Base-by-base conservation (phyloP, 2,113 vertebrate genomes). In the Gobius niger region DNA sequence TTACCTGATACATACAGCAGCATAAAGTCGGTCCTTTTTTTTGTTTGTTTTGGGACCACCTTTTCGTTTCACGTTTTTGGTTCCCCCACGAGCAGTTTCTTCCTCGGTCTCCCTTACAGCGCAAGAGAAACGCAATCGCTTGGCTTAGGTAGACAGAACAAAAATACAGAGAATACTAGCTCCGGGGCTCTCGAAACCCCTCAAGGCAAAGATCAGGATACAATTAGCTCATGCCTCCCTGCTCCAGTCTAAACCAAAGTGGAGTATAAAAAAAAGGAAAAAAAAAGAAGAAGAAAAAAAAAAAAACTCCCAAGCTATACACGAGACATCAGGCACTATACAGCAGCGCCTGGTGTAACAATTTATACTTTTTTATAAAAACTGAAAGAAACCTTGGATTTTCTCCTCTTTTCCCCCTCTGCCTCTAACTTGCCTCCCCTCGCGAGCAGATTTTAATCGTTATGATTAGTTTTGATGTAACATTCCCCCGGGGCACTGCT, bases 391-490 rank as follows among this genome's bases (percentile, higher is more conserved):
- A 87, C 79, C 75, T 81, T 69, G 82, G 76, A 88, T 68, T 57
- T 81, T 78, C 71, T 73, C 88, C 83, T 72, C 78, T 74, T 86
- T 91, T n/a, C n/a, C 94, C 91, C 93, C 94, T 92, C 93, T 95
- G 92, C 93, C 93, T 94, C 91, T 91, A 95, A 96, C 95, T 95
- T 95, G 94, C 95, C 92, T 93, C 92, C 24, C 87, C 93, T 95
- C 94, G 95, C 93, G 93, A 97, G 95, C 96, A 96, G 96, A 99
- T 99, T 97, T 97, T 98, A 99, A 98, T 99, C 97, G 97, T 96
- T 96, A 96, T 98, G 97, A 99, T 99, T 98, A 98, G 97, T 98
- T 99, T 98, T 96, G 97, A 99, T 99, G 96, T 96, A 96, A 96
- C 94, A 93, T 95, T 95, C 94, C 96, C 96, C 79, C 91, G 47